These are phyloP conservation scores for Rutilus rutilus DNA, from an alignment of 2,113 vertebrate species.

Conservation along the genomic window DNA sequence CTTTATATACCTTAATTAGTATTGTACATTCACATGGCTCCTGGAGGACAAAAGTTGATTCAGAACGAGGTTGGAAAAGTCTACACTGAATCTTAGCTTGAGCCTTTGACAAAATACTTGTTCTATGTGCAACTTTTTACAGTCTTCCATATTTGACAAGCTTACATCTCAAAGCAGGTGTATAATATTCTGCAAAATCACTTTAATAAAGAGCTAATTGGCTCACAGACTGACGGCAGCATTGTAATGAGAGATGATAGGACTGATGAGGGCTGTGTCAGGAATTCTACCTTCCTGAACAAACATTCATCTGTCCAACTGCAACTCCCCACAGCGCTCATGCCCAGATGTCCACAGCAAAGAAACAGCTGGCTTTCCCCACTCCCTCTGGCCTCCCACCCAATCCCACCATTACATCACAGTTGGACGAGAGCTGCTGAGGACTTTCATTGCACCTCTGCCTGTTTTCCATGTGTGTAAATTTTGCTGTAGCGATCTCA, in stretches of 20 bases:
- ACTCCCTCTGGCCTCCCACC: neutral
- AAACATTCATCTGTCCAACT: neutral
- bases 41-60: constrained; percentile 33
- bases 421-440: neutral
- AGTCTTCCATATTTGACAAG: neutral
- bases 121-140: neutral
- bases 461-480: neutral
- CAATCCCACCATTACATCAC: constrained; percentile 5
- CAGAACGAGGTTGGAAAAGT: neutral
- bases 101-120: neutral
- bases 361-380: constrained; percentile 18
- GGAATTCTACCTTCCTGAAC: neutral
- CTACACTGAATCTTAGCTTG: neutral
- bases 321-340: neutral
- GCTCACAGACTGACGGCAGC: too few species aligned
- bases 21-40: neutral
- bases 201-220: neutral
- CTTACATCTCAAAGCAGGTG: neutral
- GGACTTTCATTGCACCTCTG: neutral
- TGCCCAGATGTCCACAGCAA: neutral
- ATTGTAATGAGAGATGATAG: neutral
- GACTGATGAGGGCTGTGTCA: neutral
- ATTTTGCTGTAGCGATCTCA: neutral
- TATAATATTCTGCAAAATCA: neutral
- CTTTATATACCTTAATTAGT: constrained; percentile 41